Percentiles rank a stretch among this genome's conserved stretches.
Conservation (phyloP, 2,797 vertebrate genomes). For the Rhinophrynus dorsalis region DNA sequence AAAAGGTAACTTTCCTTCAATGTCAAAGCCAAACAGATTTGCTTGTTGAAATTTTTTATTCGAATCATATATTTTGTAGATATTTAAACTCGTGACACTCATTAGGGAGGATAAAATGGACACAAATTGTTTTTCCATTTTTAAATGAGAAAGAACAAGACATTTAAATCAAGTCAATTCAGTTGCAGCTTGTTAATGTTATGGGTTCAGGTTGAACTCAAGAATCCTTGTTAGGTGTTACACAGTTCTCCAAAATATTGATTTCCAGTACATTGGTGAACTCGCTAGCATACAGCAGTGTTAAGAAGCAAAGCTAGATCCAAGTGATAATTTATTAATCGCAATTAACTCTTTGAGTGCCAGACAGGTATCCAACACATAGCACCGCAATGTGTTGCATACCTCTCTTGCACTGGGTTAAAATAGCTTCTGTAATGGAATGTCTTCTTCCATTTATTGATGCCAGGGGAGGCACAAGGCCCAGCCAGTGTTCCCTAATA, state of each 20-base stretch:
- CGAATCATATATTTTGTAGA: slow-evolving; percentile 49
- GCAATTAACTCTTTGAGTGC: too few species aligned
- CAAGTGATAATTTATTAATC: neutral
- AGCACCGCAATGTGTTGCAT: too few species aligned
- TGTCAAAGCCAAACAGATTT: slow-evolving; percentile 62
- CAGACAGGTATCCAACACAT: too few species aligned
- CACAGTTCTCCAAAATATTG: too few species aligned
- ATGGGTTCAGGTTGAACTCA: neutral
- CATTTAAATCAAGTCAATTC: neutral
- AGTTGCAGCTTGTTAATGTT: neutral
- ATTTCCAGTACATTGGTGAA: too few species aligned
- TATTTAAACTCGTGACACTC: slow-evolving; percentile 20
- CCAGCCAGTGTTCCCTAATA: too few species aligned
- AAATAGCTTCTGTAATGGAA: too few species aligned
- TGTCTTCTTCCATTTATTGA: too few species aligned
- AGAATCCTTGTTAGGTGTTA: neutral
- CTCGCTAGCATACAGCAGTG: too few species aligned
- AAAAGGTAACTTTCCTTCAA: slow-evolving; percentile 59
- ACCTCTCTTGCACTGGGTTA: too few species aligned
- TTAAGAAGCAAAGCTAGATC: neutral
- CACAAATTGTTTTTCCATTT: neutral
- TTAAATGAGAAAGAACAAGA: neutral
- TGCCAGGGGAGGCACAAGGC: too few species aligned
- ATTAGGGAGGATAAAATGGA: slow-evolving; percentile 21
- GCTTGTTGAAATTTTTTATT: slow-evolving; percentile 66